Evolutionary conservation across 30 jellyfish, hydroid and myxozoan genomes (phyloP).

Genomic region (Nemopilema nomurai): DNA sequence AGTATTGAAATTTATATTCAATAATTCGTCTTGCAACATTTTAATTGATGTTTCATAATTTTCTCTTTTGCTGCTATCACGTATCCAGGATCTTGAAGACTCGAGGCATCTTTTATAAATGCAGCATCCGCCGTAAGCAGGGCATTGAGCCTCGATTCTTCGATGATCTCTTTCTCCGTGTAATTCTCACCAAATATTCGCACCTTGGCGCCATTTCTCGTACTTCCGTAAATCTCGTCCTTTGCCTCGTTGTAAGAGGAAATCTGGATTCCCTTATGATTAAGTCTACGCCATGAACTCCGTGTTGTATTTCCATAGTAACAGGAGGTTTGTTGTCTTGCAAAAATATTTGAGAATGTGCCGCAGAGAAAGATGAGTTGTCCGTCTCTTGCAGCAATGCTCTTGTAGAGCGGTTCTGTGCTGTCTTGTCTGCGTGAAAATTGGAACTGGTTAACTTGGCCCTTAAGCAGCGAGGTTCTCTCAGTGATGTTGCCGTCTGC

Average conservation of each 20-base stretch:
- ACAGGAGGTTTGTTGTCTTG: neutral
- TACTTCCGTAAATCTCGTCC: slow-evolving; percentile 14
- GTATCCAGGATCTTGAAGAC: neutral
- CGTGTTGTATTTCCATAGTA: slow-evolving; percentile 25
- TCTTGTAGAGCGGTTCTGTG: neutral
- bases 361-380: slow-evolving; percentile 30
- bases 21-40: neutral
- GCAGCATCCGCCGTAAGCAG: neutral
- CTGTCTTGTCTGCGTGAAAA: neutral
- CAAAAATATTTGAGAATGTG: neutral
- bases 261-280: neutral
- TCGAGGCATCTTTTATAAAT: neutral
- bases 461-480: slow-evolving; percentile 6
- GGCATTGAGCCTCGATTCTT: neutral
- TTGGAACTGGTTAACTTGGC: neutral
- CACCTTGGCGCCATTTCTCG: neutral
- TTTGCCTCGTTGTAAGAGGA: slow-evolving; percentile 8
- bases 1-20: neutral
- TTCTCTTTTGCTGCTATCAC: neutral
- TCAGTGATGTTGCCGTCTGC: neutral
- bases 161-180: slow-evolving; percentile 6
- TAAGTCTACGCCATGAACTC: slow-evolving; percentile 22
- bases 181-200: slow-evolving; percentile 28
- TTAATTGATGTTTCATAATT: neutral
- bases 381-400: neutral